phyloP scores from a whole-genome alignment of 2,888 invertebrate genomes.

The Rhagophthalmus giganteus region DNA sequence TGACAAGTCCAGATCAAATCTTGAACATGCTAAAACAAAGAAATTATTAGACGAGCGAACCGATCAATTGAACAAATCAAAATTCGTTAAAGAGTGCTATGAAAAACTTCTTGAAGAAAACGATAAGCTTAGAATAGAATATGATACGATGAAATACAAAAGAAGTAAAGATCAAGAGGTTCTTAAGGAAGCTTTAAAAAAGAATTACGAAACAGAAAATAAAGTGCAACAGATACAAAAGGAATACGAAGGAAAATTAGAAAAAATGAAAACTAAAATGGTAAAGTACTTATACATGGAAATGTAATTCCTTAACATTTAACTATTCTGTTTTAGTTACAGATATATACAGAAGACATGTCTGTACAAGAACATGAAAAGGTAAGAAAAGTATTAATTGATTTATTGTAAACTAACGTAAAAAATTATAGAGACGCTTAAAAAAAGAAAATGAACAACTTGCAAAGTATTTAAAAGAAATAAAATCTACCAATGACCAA shows the following conservation, averaged over 20 bases:
- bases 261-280: conserved; percentile 80
- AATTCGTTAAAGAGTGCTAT: conserved; percentile 49
- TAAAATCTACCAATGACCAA: too few species aligned
- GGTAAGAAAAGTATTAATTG: conserved; percentile 1
- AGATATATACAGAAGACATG: conserved; percentile 67
- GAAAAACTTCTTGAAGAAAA: conserved; percentile 52
- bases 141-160: conserved; percentile 52
- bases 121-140: conserved; percentile 47
- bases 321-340: conserved; percentile 57
- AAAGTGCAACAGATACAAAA: conserved; percentile 61
- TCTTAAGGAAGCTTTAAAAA: conserved; percentile 46
- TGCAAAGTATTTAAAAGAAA: not conserved
- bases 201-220: conserved; percentile 48
- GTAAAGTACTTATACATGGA: conserved; percentile 52
- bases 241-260: conserved; percentile 75
- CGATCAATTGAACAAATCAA: conserved; percentile 37
- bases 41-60: conserved; percentile 43
- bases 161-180: conserved; percentile 50
- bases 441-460: not conserved
- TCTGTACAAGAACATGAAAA: conserved; percentile 47
- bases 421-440: not conserved
- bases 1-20: conserved; percentile 46
- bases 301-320: conserved; percentile 1
- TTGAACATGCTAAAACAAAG: conserved; percentile 45
- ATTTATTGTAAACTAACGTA: not conserved